Base-by-base conservation (phyloP, 2,888 invertebrate genomes). In the Erebia epiphron region DNA sequence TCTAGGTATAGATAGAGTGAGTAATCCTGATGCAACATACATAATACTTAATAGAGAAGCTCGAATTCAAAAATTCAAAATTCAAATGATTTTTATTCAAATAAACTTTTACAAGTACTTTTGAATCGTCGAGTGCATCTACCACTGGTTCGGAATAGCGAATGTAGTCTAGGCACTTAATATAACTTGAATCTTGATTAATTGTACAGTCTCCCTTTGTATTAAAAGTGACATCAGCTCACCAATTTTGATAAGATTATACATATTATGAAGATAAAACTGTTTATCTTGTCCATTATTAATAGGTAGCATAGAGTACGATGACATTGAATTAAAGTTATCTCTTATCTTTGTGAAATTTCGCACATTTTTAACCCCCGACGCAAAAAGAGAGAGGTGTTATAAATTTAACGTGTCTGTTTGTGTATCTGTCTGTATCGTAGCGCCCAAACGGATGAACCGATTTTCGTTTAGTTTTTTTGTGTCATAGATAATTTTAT, bases 251-350 rank as follows among this genome's bases (percentile, higher is more conserved):
- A 66, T 66, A 43, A 66, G 43, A 66, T 66, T 46, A 57, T 9
- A 26, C 11, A 16, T 50, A 49, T 54, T 43, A 11, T 46, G 18
- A 21, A 62, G 62, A 62, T 62, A 49, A 18, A 57, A 10, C 26
- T 66, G 64, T 64, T 64, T 64, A 54, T 54, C 64, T 18, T 35
- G 56, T 18, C 21, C 14, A 57, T 66, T 43, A 57, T 46, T 57
- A 66, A 66, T 54, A 11, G 41, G 14, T 66, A 21, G 56, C 56
- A 35, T 35, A 35, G 3, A 3, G 18, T 18, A 18, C 56, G 54
- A n/a, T 66, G 66, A 43, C 43, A 66, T 43, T 65, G 41, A 35
- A 10, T 13, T 46, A 21, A 18, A 4, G 50, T n/a, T 63, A n/a
- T n/a, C n/a, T 49, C 50, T 18, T 50, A 46, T 9, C n/a, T 50